Evolutionary conservation across 2,113 vertebrate species (phyloP).

Genomic region (Serinus canaria): DNA sequence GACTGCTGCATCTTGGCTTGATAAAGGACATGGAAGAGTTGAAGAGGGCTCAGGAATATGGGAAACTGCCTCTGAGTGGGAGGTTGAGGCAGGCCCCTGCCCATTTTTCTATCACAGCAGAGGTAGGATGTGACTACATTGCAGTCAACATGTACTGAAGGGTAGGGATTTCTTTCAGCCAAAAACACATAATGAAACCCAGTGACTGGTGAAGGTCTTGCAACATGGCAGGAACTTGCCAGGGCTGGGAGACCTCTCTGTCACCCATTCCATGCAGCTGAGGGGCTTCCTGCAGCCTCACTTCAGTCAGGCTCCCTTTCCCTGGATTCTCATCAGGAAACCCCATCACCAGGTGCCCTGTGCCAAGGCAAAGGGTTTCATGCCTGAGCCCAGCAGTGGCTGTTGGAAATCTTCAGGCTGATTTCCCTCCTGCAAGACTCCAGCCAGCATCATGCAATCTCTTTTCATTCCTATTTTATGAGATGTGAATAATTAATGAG

Average conservation of each 20-base stretch:
- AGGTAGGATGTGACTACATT: not conserved
- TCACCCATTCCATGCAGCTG: fast-evolving
- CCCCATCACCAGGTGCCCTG: not conserved
- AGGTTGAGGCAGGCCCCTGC: not conserved
- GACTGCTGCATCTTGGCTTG: fast-evolving
- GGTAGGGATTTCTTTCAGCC: not conserved
- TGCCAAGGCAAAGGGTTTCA: not conserved
- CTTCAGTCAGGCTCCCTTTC: not conserved
- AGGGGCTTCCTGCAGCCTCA: not conserved
- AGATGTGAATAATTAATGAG: slow-evolving; percentile 66
- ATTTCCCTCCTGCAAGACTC: not conserved
- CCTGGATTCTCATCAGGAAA: not conserved
- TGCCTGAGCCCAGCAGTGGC: not conserved
- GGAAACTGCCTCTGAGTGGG: not conserved
- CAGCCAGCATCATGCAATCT: not conserved
- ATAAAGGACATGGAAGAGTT: not conserved
- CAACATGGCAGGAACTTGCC: fast-evolving
- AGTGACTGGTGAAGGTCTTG: not conserved
- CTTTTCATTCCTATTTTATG: slow-evolving; percentile 68
- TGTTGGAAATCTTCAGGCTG: not conserved
- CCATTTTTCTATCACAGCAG: not conserved
- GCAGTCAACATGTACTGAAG: not conserved
- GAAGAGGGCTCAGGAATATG: not conserved
- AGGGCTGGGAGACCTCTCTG: not conserved
- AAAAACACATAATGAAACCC: not conserved